Percentiles rank a stretch among this genome's conserved stretches.
Conservation (phyloP, 2,888 invertebrate species). For the Agriotes lineatus region DNA sequence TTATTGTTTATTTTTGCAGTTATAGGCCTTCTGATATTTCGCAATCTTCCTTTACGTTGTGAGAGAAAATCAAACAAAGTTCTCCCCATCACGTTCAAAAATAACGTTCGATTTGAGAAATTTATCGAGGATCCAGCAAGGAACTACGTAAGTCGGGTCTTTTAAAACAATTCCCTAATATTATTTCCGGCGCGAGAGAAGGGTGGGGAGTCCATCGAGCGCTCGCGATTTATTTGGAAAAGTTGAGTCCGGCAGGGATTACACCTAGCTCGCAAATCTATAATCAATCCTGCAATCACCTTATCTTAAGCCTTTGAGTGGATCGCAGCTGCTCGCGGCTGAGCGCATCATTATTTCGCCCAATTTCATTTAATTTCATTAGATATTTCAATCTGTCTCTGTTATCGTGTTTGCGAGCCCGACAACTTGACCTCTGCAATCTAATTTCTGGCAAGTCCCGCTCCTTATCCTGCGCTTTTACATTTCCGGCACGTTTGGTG, state of each 20-base stretch:
- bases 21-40: too few species aligned
- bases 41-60: too few species aligned
- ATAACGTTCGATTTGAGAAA: background rate
- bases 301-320: conserved; percentile 52
- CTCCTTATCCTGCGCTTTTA: conserved; percentile 51
- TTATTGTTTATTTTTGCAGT: too few species aligned
- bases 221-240: conserved; percentile 48
- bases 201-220: conserved; percentile 27
- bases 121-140: background rate
- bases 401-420: conserved; percentile 53
- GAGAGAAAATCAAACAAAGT: too few species aligned
- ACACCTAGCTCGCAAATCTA: conserved; percentile 48
- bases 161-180: conserved; percentile 12
- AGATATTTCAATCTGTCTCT: conserved; percentile 61
- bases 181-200: background rate
- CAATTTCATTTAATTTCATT: conserved; percentile 62
- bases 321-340: conserved; percentile 47
- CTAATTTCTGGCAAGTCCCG: conserved; percentile 52
- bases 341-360: conserved; percentile 58
- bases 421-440: conserved; percentile 52
- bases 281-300: conserved; percentile 49
- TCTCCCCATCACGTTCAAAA: too few species aligned
- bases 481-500: conserved; percentile 50
- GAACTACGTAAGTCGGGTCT: background rate
- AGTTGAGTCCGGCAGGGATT: conserved; percentile 48